Conservation (phyloP, 2,888 invertebrate species). For the Odontocolon sp. region DNA sequence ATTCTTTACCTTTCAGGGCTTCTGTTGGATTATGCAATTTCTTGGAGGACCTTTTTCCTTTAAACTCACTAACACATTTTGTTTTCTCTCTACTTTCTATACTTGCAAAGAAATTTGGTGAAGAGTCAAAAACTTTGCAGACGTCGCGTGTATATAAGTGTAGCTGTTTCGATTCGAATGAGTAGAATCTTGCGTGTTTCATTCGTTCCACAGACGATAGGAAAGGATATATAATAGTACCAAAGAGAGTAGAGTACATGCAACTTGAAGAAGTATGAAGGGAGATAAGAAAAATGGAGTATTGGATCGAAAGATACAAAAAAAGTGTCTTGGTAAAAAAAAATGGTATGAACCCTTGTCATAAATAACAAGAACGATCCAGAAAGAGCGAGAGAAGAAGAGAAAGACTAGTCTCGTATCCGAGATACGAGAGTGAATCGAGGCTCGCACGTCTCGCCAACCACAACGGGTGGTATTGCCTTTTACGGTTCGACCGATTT, state of each 20-base stretch:
- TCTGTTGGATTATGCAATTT: neutral
- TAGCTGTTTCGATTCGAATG: neutral
- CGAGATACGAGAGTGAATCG: conserved; percentile 52
- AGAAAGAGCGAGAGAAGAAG: conserved; percentile 38
- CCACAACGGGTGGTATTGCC: conserved; percentile 58
- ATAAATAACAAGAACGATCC: conserved; percentile 54
- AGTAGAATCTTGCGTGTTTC: neutral
- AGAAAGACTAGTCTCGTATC: conserved; percentile 32
- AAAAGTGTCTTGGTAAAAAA: neutral
- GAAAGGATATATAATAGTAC: neutral
- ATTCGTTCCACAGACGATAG: neutral
- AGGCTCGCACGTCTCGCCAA: conserved; percentile 36
- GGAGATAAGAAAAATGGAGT: conserved; percentile 18
- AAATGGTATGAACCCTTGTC: conserved; percentile 41
- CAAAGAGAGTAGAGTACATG: neutral
- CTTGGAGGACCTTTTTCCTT: neutral
- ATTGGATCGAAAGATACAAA: conserved; percentile 31
- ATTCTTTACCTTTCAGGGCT: neutral
- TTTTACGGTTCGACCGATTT: conserved; percentile 55
- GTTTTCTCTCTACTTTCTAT: neutral
- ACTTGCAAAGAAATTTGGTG: neutral
- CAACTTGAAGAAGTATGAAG: neutral
- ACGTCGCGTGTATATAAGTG: conserved; percentile 39
- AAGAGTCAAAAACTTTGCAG: conserved; percentile 36
- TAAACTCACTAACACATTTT: neutral